These are phyloP conservation scores for Lamellibrachia columna DNA, from an alignment of 2,888 invertebrate genomes.

Conservation along the genomic window DNA sequence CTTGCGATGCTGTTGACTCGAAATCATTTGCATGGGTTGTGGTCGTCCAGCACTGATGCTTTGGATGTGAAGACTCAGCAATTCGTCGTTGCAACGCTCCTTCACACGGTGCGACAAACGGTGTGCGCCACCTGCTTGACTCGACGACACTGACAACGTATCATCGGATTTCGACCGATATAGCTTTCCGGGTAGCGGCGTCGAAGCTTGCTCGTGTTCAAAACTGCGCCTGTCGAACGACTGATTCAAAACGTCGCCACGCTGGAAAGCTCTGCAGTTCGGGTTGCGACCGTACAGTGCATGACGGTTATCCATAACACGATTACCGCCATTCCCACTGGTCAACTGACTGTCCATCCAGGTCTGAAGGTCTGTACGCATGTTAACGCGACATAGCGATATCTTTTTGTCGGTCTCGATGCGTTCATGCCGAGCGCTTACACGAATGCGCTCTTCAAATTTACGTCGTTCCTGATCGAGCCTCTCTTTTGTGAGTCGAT, in stretches of 20 bases:
- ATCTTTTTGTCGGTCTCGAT: conserved; percentile 67
- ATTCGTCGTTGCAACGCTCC: conserved; percentile 19
- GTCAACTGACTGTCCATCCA: conserved; percentile 53
- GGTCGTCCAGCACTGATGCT: not conserved
- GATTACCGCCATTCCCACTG: not conserved
- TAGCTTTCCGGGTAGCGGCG: conserved; percentile 30
- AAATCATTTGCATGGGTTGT: not conserved
- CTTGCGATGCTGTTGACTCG: not conserved
- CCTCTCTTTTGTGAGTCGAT: conserved; percentile 69
- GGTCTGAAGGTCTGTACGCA: conserved; percentile 55
- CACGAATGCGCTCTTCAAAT: conserved; percentile 75
- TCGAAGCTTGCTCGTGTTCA: not conserved
- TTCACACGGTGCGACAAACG: not conserved
- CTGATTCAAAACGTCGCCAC: not conserved
- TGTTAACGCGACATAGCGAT: conserved; percentile 44
- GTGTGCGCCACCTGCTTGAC: conserved; percentile 29
- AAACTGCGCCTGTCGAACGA: conserved; percentile 29
- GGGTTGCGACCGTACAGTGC: conserved; percentile 31
- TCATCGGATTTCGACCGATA: conserved; percentile 42
- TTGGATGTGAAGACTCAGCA: conserved; percentile 16
- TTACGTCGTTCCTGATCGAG: conserved; percentile 74
- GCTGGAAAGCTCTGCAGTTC: conserved; percentile 13
- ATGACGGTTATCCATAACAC: conserved; percentile 23
- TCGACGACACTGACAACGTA: conserved; percentile 38
- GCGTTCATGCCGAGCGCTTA: conserved; percentile 65